Conservation (phyloP, 2,797 vertebrate genomes). For the Propithecus deckenii region DNA sequence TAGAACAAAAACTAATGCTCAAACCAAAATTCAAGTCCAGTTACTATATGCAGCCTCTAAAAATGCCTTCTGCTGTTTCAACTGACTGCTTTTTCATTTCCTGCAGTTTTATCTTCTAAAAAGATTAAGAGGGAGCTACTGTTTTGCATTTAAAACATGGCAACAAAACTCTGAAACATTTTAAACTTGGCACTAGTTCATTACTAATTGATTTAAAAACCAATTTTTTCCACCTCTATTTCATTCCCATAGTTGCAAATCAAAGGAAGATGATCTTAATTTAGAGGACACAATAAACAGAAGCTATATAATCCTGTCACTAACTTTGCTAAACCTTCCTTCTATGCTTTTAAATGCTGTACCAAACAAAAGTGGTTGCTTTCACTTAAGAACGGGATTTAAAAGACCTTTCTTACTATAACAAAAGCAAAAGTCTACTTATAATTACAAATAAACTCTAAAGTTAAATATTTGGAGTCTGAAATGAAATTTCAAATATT, state of each 20-base stretch:
- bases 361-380: conserved; percentile 3
- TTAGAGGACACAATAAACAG: neutral
- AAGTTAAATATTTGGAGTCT: conserved; percentile 46
- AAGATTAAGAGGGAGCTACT: conserved; percentile 5
- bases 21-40: conserved; percentile 51
- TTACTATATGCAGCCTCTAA: neutral
- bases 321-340: neutral
- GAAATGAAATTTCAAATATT: conserved; percentile 55
- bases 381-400: neutral
- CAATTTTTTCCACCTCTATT: conserved; percentile 30
- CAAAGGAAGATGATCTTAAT: neutral
- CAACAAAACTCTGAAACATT: neutral
- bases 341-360: conserved; percentile 5
- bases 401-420: conserved; percentile 29
- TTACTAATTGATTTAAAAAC: conserved; percentile 41
- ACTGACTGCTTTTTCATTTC: conserved; percentile 42
- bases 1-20: conserved; percentile 26
- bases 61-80: conserved; percentile 50
- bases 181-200: neutral
- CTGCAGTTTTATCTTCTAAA: conserved; percentile 47
- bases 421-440: conserved; percentile 23
- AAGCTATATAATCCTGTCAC: conserved; percentile 9
- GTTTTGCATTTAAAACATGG: conserved; percentile 26
- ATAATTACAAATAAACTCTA: conserved; percentile 41
- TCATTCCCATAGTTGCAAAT: conserved; percentile 49